Base-by-base conservation (phyloP, 2,113 vertebrate species). In the Chauna torquata region DNA sequence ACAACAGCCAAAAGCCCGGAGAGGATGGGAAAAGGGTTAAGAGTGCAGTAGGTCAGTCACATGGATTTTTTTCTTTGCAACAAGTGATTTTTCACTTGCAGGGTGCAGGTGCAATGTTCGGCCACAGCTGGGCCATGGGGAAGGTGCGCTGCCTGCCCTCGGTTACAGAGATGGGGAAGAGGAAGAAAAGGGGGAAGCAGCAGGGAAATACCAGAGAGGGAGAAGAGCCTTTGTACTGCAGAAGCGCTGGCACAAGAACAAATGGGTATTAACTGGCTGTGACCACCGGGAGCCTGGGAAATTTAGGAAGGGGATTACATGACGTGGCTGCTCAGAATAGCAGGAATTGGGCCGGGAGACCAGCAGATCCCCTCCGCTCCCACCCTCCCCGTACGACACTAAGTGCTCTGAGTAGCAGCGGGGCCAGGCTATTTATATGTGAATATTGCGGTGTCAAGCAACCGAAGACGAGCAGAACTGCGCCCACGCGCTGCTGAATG, bases 241-340 rank as follows among this genome's bases (percentile, higher is more conserved):
- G 90, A 76, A 76, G 76, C 1, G 0, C 34, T 94, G 94, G 96
- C 90, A 76, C 70, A 69, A 0, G 2, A 92, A 94, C 92, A 93
- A 95, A 93, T 82, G 90, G 94, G 85, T 90, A 93, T 95, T 95
- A 95, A 85, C 42, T 82, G 82, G 38, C 85, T 61, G 82, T 88
- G 65, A 44, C 87, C 91, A 88, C 65, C 0, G 16, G 75, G 90
- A 95, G 62, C 74, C 66, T 49, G 78, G 49, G 70, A 95, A 95
- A 93, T 90, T 94, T 88, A 75, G 90, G 82, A 55, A 18, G 55
- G 92, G 77, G 92, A 93, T 96, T 96, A 90, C 25, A 6, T 85
- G 90, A 88, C 2, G 28, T 4, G 49, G 85, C 92, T 85, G 94
- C 94, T 90, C 70, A 85, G 85, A 93, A 96, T 12, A 95, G 86